These are phyloP conservation scores for Drosophila diplacantha DNA, from an alignment of 2,888 invertebrate species.

Conservation along the genomic window DNA sequence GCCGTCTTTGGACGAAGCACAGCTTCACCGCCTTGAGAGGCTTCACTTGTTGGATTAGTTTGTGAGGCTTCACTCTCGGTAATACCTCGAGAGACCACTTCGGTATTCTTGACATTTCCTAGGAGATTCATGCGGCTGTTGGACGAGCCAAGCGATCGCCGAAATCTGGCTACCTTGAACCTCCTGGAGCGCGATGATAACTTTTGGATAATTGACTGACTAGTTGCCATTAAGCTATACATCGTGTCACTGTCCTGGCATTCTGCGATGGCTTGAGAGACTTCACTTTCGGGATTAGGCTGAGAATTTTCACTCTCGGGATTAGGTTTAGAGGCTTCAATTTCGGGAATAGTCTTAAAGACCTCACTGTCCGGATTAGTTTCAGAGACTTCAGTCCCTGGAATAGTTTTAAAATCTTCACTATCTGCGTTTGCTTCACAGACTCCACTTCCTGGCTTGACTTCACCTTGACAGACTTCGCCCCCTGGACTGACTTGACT, in stretches of 20 bases:
- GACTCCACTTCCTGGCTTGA: neutral
- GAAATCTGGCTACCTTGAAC: neutral
- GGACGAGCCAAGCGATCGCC: neutral
- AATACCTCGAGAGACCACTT: neutral
- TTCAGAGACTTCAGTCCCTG: neutral
- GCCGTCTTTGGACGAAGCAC: neutral
- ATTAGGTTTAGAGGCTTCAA: neutral
- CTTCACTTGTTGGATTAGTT: conserved; percentile 1
- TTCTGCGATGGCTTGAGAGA: neutral
- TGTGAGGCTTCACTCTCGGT: neutral
- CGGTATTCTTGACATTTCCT: neutral
- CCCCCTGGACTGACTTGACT: neutral
- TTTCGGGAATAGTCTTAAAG: neutral
- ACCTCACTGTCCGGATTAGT: neutral
- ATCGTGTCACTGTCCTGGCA: neutral
- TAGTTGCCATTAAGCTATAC: neutral
- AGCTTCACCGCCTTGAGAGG: neutral
- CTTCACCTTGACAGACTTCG: neutral
- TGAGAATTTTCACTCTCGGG: neutral
- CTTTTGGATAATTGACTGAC: neutral
- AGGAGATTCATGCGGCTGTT: neutral
- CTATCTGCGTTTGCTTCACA: neutral
- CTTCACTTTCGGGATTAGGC: neutral
- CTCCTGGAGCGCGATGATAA: neutral
- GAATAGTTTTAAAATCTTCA: neutral